Conservation (phyloP, 1,140 invertebrate genomes). For the Meloidogyne hapla region DNA sequence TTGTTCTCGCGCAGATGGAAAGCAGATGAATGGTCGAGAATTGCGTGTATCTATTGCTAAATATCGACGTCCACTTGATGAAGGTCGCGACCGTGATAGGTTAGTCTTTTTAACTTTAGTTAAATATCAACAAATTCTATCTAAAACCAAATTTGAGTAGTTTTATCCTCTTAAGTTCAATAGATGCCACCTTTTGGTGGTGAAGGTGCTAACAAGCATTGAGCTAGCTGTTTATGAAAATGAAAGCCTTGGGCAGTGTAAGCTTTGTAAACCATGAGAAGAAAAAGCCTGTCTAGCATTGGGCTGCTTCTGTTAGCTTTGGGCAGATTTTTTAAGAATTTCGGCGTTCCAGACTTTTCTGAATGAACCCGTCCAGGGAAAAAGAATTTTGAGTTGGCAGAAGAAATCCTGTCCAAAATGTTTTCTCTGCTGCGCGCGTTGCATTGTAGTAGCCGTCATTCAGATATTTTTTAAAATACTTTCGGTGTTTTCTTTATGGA, state of each 20-base stretch:
- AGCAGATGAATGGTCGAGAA: conserved; percentile 33
- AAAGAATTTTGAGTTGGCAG: neutral
- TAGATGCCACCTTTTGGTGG: neutral
- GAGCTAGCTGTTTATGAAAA: neutral
- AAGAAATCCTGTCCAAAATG: neutral
- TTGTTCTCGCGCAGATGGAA: conserved; percentile 28
- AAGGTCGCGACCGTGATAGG: conserved; percentile 32
- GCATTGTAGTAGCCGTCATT: neutral
- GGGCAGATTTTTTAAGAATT: neutral
- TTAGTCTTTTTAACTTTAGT: conserved; percentile 10
- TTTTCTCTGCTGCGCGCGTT: neutral
- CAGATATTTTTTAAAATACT: conserved; percentile 6
- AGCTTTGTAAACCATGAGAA: too few relatives aligned
- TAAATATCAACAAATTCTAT: neutral
- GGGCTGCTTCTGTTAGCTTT: neutral
- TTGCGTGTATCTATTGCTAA: conserved; percentile 39
- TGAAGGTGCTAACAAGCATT: neutral
- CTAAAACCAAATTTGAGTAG: neutral
- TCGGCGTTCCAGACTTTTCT: neutral
- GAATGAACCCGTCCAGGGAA: conserved; percentile 4
- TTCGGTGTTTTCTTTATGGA: neutral
- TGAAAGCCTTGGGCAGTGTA: neutral
- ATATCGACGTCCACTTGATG: conserved; percentile 41
- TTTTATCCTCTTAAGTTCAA: neutral
- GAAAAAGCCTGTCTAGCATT: neutral